A percentile compares a stretch with the other conserved stretches of the same genome.
phyloP scores from a whole-genome alignment of 2,797 vertebrate genomes.

The Gymnopithys bicolor region DNA sequence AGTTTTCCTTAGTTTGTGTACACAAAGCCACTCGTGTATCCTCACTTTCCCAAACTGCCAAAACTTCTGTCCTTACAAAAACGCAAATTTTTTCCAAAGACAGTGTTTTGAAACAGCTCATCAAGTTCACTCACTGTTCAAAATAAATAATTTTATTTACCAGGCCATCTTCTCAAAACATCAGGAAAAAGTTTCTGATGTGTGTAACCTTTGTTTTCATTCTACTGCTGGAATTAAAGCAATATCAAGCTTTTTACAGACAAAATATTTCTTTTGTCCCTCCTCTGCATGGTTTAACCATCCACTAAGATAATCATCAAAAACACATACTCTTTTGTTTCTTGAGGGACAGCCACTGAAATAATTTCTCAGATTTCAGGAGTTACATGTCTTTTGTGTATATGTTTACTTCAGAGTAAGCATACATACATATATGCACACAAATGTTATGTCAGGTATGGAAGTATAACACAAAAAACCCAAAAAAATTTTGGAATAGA shows the following conservation, averaged over 20 bases:
- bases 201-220: constrained; percentile 5
- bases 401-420: not conserved
- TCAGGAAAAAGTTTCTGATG: constrained; percentile 35
- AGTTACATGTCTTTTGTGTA: not conserved
- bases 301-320: constrained; percentile 41
- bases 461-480: not conserved
- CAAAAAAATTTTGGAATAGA: not conserved
- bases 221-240: constrained; percentile 7
- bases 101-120: constrained; percentile 37
- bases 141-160: constrained; percentile 49
- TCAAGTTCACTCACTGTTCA: constrained; percentile 41
- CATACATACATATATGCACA: not conserved
- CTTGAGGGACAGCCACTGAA: not conserved
- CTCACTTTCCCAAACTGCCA: constrained; percentile 15
- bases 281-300: constrained; percentile 21
- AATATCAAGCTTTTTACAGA: constrained; percentile 22
- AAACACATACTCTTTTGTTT: not conserved
- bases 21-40: not conserved
- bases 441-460: not conserved
- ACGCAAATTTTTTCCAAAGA: not conserved
- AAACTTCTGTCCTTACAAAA: constrained; percentile 24
- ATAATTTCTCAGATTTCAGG: not conserved
- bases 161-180: constrained; percentile 50
- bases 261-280: constrained; percentile 33
- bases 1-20: constrained; percentile 2